Percentiles rank a stretch among this genome's conserved stretches.
phyloP scores from a whole-genome alignment of 2,888 invertebrate species.

The Lasiommata megera region DNA sequence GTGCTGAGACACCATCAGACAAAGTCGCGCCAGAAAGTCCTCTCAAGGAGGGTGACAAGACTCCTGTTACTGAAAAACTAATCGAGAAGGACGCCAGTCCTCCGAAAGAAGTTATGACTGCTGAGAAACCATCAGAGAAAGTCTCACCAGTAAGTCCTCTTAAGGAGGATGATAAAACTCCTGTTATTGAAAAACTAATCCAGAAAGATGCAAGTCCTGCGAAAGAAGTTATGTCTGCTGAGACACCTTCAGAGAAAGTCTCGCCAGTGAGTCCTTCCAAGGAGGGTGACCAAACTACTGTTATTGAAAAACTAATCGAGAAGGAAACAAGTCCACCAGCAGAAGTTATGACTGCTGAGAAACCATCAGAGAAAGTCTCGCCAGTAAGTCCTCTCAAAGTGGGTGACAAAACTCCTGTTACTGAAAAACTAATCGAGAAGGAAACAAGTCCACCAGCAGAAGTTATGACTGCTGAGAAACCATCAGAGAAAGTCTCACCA shows the following conservation, averaged over 20 bases:
- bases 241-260: not conserved
- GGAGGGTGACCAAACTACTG: not conserved
- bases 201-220: not conserved
- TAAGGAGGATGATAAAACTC: not conserved
- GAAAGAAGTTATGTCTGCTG: slow-evolving; percentile 13
- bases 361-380: too few species aligned
- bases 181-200: not conserved
- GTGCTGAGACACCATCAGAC: not conserved
- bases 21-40: slow-evolving; percentile 13
- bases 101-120: not conserved
- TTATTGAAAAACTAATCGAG: not conserved
- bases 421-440: not conserved
- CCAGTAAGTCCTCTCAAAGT: too few species aligned
- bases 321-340: slow-evolving; percentile 1
- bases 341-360: too few species aligned
- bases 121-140: not conserved
- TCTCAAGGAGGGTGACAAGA: not conserved
- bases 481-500: slow-evolving; percentile 18
- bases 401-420: not conserved
- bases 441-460: not conserved
- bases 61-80: not conserved
- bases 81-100: slow-evolving; percentile 13
- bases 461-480: not conserved
- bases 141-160: not conserved
- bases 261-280: not conserved